Evolutionary conservation across 2,113 vertebrate species (phyloP).

Genomic region (Corythornis madagascariensis): DNA sequence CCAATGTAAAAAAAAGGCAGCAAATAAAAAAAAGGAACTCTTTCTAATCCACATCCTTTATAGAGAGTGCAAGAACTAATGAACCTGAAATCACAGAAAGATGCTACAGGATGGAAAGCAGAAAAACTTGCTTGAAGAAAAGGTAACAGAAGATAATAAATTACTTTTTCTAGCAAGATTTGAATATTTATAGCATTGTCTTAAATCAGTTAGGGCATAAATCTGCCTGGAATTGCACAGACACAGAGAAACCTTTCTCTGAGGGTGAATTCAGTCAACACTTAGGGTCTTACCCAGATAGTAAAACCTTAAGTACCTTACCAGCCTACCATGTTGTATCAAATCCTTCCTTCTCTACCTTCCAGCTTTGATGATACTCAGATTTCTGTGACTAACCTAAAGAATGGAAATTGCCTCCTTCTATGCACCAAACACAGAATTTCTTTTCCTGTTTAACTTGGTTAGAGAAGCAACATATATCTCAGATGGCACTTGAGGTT

Average conservation of each 20-base stretch:
- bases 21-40: background rate
- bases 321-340: background rate
- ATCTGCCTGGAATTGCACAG: background rate
- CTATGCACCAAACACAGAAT: background rate
- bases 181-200: background rate
- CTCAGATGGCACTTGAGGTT: background rate
- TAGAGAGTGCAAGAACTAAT: background rate
- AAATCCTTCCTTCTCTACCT: background rate
- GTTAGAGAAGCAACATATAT: background rate
- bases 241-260: background rate
- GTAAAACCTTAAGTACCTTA: background rate
- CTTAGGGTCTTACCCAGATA: background rate
- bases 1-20: background rate
- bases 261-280: background rate
- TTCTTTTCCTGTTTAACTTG: background rate
- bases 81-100: background rate
- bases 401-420: background rate
- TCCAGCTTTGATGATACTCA: background rate
- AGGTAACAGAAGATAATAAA: background rate
- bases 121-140: background rate
- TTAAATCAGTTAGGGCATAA: background rate
- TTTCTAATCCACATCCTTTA: background rate
- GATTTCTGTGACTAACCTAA: accelerated
- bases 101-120: background rate
- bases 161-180: background rate